A percentile compares a stretch with the other conserved stretches of the same genome.
Conservation (phyloP, 35 echinoderm and acorn worm genomes). For the Heliocidaris erythrogramma region DNA sequence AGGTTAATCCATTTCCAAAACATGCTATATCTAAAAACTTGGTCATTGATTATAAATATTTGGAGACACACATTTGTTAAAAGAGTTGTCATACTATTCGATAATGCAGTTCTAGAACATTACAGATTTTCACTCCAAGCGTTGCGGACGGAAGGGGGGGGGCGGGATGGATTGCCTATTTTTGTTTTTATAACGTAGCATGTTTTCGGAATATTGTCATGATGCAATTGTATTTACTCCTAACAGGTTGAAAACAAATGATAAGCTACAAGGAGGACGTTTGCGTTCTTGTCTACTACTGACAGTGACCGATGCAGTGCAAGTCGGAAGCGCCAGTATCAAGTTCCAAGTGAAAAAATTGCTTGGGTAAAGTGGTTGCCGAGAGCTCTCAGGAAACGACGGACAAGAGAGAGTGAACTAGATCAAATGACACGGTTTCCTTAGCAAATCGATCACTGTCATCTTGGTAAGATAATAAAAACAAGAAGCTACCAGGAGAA, state of each 20-base stretch:
- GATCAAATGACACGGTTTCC: background rate
- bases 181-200: background rate
- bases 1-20: too few relatives aligned
- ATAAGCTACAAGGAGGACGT: background rate
- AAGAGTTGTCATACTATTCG: too few relatives aligned
- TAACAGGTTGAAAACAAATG: background rate
- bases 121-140: too few relatives aligned
- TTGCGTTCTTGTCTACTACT: background rate
- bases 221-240: background rate
- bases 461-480: background rate
- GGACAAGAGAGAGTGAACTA: background rate
- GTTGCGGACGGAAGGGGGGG: too few relatives aligned
- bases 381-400: background rate
- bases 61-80: too few relatives aligned
- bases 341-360: background rate
- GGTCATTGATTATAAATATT: too few relatives aligned
- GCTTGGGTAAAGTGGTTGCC: background rate
- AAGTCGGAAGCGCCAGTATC: background rate
- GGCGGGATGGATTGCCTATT: too few relatives aligned
- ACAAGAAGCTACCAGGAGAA: too few relatives aligned
- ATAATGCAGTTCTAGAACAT: too few relatives aligned
- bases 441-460: background rate
- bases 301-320: background rate
- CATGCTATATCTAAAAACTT: too few relatives aligned
- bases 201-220: background rate